Evolutionary conservation across 2,113 vertebrate species (phyloP).

Genomic region (Cromileptes altivelis): DNA sequence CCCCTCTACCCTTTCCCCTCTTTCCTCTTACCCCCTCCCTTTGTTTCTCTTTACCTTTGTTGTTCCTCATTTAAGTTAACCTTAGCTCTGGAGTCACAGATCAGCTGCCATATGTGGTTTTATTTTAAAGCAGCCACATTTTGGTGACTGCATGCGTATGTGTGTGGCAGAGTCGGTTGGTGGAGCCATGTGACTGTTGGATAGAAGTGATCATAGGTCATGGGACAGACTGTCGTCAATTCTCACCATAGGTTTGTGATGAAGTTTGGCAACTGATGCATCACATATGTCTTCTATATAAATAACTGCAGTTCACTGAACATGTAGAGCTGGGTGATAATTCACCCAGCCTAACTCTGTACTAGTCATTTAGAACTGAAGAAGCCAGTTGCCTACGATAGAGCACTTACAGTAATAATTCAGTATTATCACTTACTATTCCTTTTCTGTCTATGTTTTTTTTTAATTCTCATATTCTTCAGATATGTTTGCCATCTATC

Average conservation of each 20-base stretch:
- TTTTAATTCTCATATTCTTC: too few species aligned
- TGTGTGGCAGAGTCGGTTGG: neutral
- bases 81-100: neutral
- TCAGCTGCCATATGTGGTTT: neutral
- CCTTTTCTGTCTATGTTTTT: too few species aligned
- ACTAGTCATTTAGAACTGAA: too few species aligned
- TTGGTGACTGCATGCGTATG: neutral
- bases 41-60: too few species aligned
- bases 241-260: neutral
- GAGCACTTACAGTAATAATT: too few species aligned
- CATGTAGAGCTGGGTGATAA: too few species aligned
- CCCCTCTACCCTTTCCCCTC: neutral
- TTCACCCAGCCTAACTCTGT: too few species aligned
- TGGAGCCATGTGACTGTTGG: neutral
- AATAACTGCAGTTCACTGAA: too few species aligned
- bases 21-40: neutral
- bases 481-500: too few species aligned
- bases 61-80: neutral
- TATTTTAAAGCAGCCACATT: neutral
- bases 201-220: neutral
- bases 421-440: too few species aligned
- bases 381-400: too few species aligned
- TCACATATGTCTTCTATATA: too few species aligned
- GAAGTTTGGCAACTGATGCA: neutral
- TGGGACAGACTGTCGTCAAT: neutral